Evolutionary conservation across 2,797 vertebrate genomes (phyloP), one percentile per base, ranked within the genome.

Genomic region (Sorex maritimensis): DNA sequence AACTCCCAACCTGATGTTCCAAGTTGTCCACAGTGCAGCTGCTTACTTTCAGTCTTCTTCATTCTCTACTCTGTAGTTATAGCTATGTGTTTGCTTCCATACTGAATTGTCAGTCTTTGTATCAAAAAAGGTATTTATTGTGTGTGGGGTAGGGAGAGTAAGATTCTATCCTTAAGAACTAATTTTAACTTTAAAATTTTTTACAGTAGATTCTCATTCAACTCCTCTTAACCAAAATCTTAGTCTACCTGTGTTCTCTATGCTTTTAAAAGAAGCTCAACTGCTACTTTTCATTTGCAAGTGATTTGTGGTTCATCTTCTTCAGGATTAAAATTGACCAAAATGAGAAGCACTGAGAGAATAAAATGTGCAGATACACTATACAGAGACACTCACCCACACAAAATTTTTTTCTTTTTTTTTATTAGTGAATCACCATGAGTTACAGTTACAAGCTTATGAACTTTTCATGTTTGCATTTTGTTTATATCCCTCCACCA

Each of bases 251-350:
- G 41, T 73, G n/a, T 72, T 82, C 61, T 90, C 58, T 85, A 4
- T 24, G 30, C 88, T 23, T 28, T 71, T 61, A 28, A 79, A 89
- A 95, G 74, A 52, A 88, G 61, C 71, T 65, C 88, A 87, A 82
- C 30, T 87, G 5, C 6, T 69, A 38, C 6, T 61, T 61, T 61
- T 28, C 55, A 61, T 78, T 78, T 19, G 2, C 81, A 71, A 52
- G 30, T 81, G 26, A 75, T 77, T 52, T 77, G 34, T 90, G 68
- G n/a, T 72, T 69, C 10, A 46, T 78, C 26, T 75, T 78, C 26
- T 75, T 81, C 74, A 55, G n/a, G 21, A 63, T 92, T 77, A 81
- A 78, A 90, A 72, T 46, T 89, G 21, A 23, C 23, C 30, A 89
- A 69, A 91, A 73, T 67, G 41, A 83, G 78, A 71, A 67, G 41